Conservation (phyloP, 2,888 invertebrate genomes). For the Tinea pellionella region DNA sequence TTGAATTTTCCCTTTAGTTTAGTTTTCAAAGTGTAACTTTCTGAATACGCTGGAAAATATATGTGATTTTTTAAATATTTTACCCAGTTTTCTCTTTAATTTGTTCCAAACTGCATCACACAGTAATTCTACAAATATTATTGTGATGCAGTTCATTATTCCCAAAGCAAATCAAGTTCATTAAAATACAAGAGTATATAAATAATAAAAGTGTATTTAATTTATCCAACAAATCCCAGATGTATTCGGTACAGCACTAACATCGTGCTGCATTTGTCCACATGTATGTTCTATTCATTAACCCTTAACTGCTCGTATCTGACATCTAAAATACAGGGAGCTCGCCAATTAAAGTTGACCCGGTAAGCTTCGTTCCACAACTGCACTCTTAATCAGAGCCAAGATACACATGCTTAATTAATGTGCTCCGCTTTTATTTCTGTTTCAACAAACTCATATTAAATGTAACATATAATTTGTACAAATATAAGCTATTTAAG, state of each 20-base stretch:
- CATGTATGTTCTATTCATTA: constrained; percentile 57
- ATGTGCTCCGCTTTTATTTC: constrained; percentile 58
- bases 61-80: no score
- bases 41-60: not conserved
- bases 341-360: constrained; percentile 21
- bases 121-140: no score
- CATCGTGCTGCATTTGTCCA: constrained; percentile 46
- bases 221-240: not conserved
- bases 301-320: constrained; percentile 26
- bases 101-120: no score
- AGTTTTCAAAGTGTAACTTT: not conserved
- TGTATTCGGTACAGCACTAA: constrained; percentile 23
- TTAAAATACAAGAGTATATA: not conserved
- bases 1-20: constrained; percentile 6
- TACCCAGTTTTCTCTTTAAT: no score
- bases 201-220: not conserved
- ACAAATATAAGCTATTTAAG: not conserved
- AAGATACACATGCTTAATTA: constrained; percentile 61
- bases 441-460: constrained; percentile 22
- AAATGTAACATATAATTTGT: constrained; percentile 1
- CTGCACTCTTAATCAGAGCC: constrained; percentile 62
- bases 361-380: constrained; percentile 28
- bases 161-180: not conserved
- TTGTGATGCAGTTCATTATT: no score
- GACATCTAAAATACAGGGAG: constrained; percentile 14